Evolutionary conservation across 2,888 invertebrate genomes (phyloP).

Genomic region (Altica lythri): DNA sequence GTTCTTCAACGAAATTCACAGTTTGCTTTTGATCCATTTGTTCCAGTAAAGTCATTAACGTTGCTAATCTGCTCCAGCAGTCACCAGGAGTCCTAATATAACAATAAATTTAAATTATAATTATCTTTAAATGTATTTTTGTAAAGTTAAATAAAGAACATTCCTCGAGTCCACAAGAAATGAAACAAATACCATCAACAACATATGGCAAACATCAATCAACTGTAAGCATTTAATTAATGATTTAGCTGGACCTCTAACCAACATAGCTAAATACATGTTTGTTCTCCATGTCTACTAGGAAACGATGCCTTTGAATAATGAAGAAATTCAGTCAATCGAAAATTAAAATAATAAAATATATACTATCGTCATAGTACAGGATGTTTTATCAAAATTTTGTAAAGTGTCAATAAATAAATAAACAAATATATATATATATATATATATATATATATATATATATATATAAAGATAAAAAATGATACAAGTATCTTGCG

Average conservation of each 20-base stretch:
- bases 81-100: conserved; percentile 68
- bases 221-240: neutral
- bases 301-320: conserved; percentile 5
- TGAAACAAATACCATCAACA: no score
- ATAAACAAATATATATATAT: no score
- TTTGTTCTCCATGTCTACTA: neutral
- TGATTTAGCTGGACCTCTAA: conserved; percentile 4
- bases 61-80: conserved; percentile 79
- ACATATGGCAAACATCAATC: neutral
- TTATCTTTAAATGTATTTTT: neutral
- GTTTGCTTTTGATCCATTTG: conserved; percentile 65
- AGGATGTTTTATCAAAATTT: no score
- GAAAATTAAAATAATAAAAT: conserved; percentile 9
- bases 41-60: conserved; percentile 76
- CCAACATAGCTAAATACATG: conserved; percentile 1
- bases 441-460: no score
- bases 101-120: neutral
- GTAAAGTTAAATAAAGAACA: neutral
- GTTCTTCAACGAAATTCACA: conserved; percentile 43
- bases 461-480: no score
- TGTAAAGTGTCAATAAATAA: no score
- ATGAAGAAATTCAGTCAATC: neutral
- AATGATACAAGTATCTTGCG: no score
- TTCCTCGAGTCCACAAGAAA: no score
- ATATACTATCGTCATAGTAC: no score